Conservation (phyloP, 2,797 vertebrate genomes). For the Neomorphus geoffroyi region DNA sequence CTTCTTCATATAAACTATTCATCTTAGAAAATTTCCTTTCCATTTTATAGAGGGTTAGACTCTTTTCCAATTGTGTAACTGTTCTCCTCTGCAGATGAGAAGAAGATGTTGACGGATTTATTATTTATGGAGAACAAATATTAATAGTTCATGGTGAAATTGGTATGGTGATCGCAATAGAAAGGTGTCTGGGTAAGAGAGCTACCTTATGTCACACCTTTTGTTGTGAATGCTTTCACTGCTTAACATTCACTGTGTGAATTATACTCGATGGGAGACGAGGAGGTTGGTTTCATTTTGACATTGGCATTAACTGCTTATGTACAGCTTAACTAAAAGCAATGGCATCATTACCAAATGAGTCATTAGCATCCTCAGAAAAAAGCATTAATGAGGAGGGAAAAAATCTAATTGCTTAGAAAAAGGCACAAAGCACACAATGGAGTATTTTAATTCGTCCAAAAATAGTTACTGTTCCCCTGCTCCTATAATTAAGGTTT, state of each 20-base stretch:
- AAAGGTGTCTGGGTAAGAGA: neutral
- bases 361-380: constrained; percentile 2
- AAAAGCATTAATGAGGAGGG: neutral
- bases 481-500: neutral
- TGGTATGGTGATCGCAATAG: neutral
- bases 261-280: neutral
- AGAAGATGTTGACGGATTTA: constrained; percentile 5
- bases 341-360: neutral
- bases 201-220: neutral
- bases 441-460: neutral
- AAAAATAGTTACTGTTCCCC: neutral
- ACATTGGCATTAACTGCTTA: neutral
- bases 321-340: constrained; percentile 35
- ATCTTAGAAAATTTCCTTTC: neutral
- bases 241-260: neutral
- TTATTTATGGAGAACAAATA: neutral
- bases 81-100: neutral
- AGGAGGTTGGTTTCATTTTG: constrained; percentile 24
- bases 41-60: neutral
- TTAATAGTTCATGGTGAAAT: neutral
- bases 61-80: neutral
- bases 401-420: neutral
- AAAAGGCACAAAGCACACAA: neutral
- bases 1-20: neutral
- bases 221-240: neutral